Percentiles rank a stretch among this genome's conserved stretches.
phyloP scores from a whole-genome alignment of 1,140 invertebrate genomes.

The Panulirus ornatus region DNA sequence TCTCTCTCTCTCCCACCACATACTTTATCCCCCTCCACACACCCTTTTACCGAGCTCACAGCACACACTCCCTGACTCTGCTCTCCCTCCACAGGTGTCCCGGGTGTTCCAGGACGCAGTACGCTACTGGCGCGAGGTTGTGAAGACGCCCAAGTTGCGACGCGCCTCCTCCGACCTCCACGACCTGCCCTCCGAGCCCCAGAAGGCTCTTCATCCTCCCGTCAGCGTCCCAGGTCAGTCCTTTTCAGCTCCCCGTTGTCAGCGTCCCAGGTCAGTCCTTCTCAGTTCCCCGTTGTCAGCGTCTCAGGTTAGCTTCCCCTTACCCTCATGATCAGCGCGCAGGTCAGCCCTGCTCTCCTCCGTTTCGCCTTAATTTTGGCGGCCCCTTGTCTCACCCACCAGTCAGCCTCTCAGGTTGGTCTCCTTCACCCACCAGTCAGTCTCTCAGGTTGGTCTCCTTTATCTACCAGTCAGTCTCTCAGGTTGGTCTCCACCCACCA shows the following conservation, averaged over 20 bases:
- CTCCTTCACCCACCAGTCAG: too few relatives aligned
- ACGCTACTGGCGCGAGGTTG: slow-evolving; percentile 52
- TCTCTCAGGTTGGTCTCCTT: too few relatives aligned
- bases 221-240: slow-evolving; percentile 57
- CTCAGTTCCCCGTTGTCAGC: not conserved
- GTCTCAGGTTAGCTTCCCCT: not conserved
- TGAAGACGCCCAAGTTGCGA: slow-evolving; percentile 43
- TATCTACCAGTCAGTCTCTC: too few relatives aligned
- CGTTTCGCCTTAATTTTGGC: too few relatives aligned
- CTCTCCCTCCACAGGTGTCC: slow-evolving; percentile 50
- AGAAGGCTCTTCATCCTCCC: slow-evolving; percentile 40
- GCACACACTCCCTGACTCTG: not conserved
- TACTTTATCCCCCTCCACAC: too few relatives aligned
- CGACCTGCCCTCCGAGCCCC: slow-evolving; percentile 36
- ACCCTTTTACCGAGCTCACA: not conserved
- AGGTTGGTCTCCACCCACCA: too few relatives aligned
- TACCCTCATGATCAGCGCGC: too few relatives aligned
- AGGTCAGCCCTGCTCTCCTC: too few relatives aligned
- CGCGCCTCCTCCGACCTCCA: slow-evolving; percentile 55
- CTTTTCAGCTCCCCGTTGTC: slow-evolving; percentile 19
- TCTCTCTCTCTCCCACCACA: too few relatives aligned
- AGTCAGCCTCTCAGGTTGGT: too few relatives aligned
- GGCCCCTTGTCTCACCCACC: too few relatives aligned
- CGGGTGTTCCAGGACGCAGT: slow-evolving; percentile 52
- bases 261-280: slow-evolving; percentile 43